These are phyloP conservation scores for Ephydatia muelleri DNA, from an alignment of 37 sponge, comb jelly and placozoan genomes.

Conservation along the genomic window DNA sequence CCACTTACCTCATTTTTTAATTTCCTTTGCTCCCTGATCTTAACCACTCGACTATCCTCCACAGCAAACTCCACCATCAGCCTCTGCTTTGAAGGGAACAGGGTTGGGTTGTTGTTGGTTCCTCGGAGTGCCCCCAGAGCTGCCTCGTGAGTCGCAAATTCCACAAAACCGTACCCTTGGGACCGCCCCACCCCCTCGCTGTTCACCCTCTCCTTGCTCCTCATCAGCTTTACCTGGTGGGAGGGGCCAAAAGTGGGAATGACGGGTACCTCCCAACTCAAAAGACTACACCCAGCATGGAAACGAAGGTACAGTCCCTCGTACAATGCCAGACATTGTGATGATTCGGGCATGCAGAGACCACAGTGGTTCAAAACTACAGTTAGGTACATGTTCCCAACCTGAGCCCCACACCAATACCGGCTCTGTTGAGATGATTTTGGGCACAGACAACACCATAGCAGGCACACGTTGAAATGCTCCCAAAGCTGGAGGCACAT, in stretches of 20 bases:
- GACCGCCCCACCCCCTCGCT: conserved; percentile 78
- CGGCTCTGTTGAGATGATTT: too few relatives aligned
- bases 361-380: too few relatives aligned
- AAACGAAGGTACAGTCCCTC: background rate
- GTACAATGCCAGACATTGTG: too few relatives aligned
- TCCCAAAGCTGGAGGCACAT: too few relatives aligned
- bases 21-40: conserved; percentile 62
- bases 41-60: conserved; percentile 74
- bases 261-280: too few relatives aligned
- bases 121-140: conserved; percentile 80
- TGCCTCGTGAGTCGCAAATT: conserved; percentile 79
- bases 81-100: conserved; percentile 54
- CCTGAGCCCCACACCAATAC: too few relatives aligned
- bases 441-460: too few relatives aligned
- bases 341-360: too few relatives aligned
- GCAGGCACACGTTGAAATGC: too few relatives aligned
- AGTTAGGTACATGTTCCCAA: too few relatives aligned
- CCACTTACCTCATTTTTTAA: conserved; percentile 19
- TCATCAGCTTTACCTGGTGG: conserved; percentile 70
- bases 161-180: conserved; percentile 91
- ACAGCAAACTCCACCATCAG: conserved; percentile 97
- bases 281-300: too few relatives aligned
- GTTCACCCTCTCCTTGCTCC: conserved; percentile 67
- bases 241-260: background rate
- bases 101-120: conserved; percentile 84